Base-by-base conservation (phyloP, 2,797 vertebrate species). In the Danio tinwini region DNA sequence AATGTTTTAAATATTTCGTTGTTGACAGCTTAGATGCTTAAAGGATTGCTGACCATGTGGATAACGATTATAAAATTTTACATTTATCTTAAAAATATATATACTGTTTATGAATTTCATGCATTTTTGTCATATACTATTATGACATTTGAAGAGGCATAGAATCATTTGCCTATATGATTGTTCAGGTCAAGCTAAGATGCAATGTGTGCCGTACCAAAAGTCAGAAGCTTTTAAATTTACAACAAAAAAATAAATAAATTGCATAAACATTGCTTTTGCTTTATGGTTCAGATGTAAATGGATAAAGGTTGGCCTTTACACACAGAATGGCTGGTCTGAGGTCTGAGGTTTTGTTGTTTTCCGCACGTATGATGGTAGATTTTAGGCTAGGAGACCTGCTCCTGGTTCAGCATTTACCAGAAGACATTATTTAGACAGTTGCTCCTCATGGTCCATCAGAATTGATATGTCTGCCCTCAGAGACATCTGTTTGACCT, bases 401-500 rank as follows among this genome's bases (percentile, higher is more conserved):
- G 9, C 40, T 58, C 42, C 21, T 50, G 40, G 49, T 71, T 71
- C 58, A 81, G 49, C 53, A 40, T 72, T 29, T 59, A 50, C 37
- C 16, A 56, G 45, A 64, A 63, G 55, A 21, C 17, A 19, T 42
- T n/a, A 53, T 65, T 19, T 65, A 62, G 5, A 80, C 76, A 29
- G 37, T 8, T 56, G 6, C 77, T 84, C 74, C 71, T 87, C 81
- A 82, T 85, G 88, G 78, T 84, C 86, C 85, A 89, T 90, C 89
- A 86, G 81, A 72, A 91, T 85, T 64, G 76, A 87, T 89, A 83
- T 83, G 67, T 84, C 84, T 70, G 13, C 8, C 37, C 78, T 78
- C 74, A 10, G 39, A 81, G 72, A 47, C 76, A 84, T 58, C 44
- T 5, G 49, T 52, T 3, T 78, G 67, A 91, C 88, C 85, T 89